Base-by-base conservation (phyloP, 2,888 invertebrate genomes). In the Patella caerulea region DNA sequence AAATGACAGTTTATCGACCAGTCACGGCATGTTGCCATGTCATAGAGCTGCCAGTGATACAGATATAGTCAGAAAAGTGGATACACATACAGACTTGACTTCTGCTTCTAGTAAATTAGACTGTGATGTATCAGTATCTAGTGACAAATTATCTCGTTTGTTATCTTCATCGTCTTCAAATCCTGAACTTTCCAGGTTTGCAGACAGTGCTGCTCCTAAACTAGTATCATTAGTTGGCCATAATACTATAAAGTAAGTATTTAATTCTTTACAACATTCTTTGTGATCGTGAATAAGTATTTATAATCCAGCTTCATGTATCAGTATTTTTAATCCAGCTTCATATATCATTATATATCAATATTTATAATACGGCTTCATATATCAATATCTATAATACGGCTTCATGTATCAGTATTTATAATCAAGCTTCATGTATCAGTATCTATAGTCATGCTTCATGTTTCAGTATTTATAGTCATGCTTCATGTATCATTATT, bases 161-260 rank as follows among this genome's bases (percentile, higher is more conserved):
- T 72, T 83, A 29, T 80, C 85, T 17, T 84, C 88, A 0, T 88
- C 88, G 17, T 87, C 85, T 11, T 88, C 88, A 53, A 87, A 84
- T 77, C 88, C 88, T 5, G 88, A 89, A 78, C 82, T 89, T 52
- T 83, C 85, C 11, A 75, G 79, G 29, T 85, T 84, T 77, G 78
- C 83, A 71, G 78, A 82, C 15, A 83, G 84, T 54, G 53, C 75
- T 19, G 76, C 78, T 19, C 88, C 87, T 0, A 83, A 83, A 70
- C 86, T 90, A 55, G 89, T 90, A 29, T 85, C 89, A 72, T 84
- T 86, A 74, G 86, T 91, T 52, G 87, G 87, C 3, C 87, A 86
- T 75, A 86, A 81, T 72, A 91, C 90, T 71, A 85, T 91, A 71
- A 89, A 86, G 90, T 89, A 82, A 82, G 86, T 80, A 65, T 24